Conservation (phyloP, 2,113 vertebrate genomes). For the Capreolus pygargus region DNA sequence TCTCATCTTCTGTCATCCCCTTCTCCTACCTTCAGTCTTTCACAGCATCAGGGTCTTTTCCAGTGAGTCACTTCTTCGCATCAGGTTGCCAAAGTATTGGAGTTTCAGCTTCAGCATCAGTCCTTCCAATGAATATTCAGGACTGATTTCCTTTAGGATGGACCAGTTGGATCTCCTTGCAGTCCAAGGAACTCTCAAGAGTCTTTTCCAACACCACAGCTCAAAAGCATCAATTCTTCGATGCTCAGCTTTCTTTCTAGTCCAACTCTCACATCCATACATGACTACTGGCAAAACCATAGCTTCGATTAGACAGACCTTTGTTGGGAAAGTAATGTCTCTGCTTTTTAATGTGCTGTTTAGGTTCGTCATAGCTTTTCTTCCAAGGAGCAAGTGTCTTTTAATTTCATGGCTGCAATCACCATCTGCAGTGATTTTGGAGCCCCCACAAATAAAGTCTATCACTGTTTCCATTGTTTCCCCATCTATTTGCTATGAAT, state of each 20-base stretch:
- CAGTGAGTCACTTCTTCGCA: not conserved
- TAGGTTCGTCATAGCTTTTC: not conserved
- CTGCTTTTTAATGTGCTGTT: not conserved
- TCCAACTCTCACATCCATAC: not conserved
- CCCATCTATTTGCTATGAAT: not conserved
- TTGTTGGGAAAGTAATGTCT: not conserved
- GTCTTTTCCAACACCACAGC: not conserved
- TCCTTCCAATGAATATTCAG: not conserved
- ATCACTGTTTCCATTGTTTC: not conserved
- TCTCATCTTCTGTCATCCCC: not conserved
- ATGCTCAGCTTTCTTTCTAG: not conserved
- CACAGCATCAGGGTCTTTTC: not conserved
- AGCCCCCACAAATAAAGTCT: accelerated
- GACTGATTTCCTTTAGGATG: not conserved
- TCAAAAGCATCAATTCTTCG: not conserved
- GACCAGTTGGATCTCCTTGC: not conserved
- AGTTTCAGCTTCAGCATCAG: not conserved
- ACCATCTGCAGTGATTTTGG: not conserved
- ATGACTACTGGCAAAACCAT: not conserved
- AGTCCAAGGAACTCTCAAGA: not conserved
- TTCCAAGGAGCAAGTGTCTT: not conserved
- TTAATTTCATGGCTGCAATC: not conserved
- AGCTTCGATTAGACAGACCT: not conserved
- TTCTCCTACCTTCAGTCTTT: not conserved
- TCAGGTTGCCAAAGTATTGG: not conserved